Evolutionary conservation across 2,797 vertebrate species (phyloP), one percentile per base, ranked within the genome.

Genomic region (Rhyacichthys aspro): DNA sequence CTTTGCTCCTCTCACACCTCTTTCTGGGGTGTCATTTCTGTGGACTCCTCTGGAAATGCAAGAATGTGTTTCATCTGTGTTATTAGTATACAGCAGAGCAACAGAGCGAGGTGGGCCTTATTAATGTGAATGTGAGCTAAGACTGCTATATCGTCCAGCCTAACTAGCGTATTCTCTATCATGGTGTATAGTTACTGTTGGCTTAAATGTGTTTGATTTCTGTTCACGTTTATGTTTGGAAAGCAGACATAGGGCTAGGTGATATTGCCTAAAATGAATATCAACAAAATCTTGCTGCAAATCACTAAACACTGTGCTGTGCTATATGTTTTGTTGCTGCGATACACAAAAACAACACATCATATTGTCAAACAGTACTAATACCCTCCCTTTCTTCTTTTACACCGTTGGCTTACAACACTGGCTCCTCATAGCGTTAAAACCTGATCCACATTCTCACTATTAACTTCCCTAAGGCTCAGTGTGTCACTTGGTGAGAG

Each of bases 381-480:
- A 28, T 28, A 28, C 23, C 4, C 23, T 28, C 23, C 23, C 23
- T 28, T 28, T 28, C 23, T 28, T 28, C 23, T 28, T 28, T 28
- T 6, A 74, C 10, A 37, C 52, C 39, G 38, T 59, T 43, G 36
- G 14, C 43, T 67, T 32, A 43, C 62, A n/a, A n/a, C n/a, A n/a
- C n/a, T n/a, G n/a, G n/a, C 53, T 65, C 34, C 43, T 68, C 54
- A 10, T 48, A 39, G 55, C 66, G 69, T 63, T 75, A 69, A 69
- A 79, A 63, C 65, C 55, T 66, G 64, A 64, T 76, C 72, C 60
- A 47, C 57, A 63, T 43, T 58, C 80, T 63, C 55, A 72, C 60
- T 62, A 43, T 69, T 78, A 73, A 72, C 71, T 76, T 83, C 73
- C 78, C 69, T 0, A 50, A 72, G 64, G 81, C 72, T 17, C 59